Base-by-base conservation (phyloP, 2,113 vertebrate species). In the Echinops telfairi region DNA sequence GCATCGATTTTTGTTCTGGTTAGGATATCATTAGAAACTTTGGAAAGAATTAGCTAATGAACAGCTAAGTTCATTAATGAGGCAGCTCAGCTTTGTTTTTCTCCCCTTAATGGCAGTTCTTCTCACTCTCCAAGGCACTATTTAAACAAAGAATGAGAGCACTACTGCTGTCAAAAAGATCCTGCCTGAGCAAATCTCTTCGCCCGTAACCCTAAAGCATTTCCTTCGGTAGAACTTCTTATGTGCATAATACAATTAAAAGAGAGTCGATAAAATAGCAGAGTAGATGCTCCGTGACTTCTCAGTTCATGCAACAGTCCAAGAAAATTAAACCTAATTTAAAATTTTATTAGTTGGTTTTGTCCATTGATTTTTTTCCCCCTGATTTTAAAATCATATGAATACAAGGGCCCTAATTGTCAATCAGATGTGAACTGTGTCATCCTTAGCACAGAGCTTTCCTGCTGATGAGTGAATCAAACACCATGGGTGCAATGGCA, bases 141-240 rank as follows among this genome's bases (percentile, higher is more conserved):
- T 96, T 96, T 94, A 95, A 96, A 94, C 95, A 96, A 96, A 88
- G 94, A 95, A 96, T 95, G 92, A 96, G 93, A 76, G 95, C 95
- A 84, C 95, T 96, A 94, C 80, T 11, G 2, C 86, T 94, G 93
- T 93, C 94, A 93, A 90, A 71, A 88, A 90, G 76, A 60, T 60
- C 90, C 80, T 58, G 92, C 70, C 92, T 2, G 75, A 90, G 77
- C 62, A 89, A 87, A 91, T 83, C 76, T 68, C 70, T 88, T 85
- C 73, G 66, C 90, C 68, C 73, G 86, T 68, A 83, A 92, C 76
- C 16, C 80, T 82, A 20, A 62, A 94, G 53, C 85, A 62, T 93
- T 88, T 95, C 38, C 68, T 94, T n/a, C 17, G 31, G n/a, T 31
- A 83, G 57, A 92, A 90, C 31, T 53, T 95, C 31, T 71, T 86